These are phyloP conservation scores for Tetramorium parvispinum DNA, from an alignment of 1,140 invertebrate species.

Conservation along the genomic window DNA sequence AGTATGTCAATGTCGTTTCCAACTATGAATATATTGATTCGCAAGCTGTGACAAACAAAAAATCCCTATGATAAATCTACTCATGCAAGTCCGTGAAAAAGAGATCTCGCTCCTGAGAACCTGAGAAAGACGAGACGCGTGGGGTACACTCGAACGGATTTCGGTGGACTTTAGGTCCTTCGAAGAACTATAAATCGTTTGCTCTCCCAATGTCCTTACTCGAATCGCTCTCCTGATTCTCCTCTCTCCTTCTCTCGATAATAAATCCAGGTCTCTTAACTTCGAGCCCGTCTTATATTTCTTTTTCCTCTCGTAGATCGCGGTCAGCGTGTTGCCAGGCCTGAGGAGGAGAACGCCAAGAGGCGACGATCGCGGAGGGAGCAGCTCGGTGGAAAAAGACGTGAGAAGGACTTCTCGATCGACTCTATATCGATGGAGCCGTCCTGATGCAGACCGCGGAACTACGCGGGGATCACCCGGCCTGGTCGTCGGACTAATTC, in stretches of 20 bases:
- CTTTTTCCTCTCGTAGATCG: constrained; percentile 33
- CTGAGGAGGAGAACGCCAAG: constrained; percentile 40
- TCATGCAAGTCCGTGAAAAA: neutral
- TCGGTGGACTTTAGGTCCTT: neutral
- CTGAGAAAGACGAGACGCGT: constrained; percentile 27
- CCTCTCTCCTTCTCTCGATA: constrained; percentile 23
- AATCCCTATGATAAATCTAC: constrained; percentile 39
- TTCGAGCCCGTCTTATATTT: constrained; percentile 8
- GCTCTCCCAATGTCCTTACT: neutral
- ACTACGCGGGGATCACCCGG: constrained; percentile 71
- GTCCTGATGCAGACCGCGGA: constrained; percentile 76
- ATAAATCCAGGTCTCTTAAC: constrained; percentile 51
- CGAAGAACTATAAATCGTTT: constrained; percentile 54
- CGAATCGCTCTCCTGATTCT: neutral
- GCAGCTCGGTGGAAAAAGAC: neutral
- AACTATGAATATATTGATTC: constrained; percentile 1
- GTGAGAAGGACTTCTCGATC: constrained; percentile 42
- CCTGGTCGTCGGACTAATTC: constrained; percentile 74
- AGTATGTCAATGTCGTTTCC: neutral
- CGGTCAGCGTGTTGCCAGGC: constrained; percentile 28
- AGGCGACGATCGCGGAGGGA: neutral
- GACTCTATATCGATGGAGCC: constrained; percentile 74
- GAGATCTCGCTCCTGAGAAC: constrained; percentile 1
- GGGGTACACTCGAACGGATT: constrained; percentile 6
- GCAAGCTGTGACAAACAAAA: constrained; percentile 7